Percentiles rank a stretch among this genome's conserved stretches.
These are phyloP conservation scores for Phylloscopus whistleri DNA, from an alignment of 2,113 vertebrate species.

Conservation along the genomic window DNA sequence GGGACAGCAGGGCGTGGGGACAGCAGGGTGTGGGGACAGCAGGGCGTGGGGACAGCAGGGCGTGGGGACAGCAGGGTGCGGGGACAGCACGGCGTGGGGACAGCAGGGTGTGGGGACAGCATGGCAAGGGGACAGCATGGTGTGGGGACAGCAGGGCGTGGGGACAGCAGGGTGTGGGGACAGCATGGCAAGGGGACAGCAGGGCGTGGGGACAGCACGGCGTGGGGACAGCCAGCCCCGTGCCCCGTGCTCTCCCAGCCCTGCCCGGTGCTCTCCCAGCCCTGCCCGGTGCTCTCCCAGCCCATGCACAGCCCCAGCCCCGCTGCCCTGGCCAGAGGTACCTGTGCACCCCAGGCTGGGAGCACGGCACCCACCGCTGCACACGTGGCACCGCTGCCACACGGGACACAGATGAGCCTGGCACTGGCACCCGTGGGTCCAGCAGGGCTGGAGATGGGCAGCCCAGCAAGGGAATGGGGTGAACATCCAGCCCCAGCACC, in stretches of 20 bases:
- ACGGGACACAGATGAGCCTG: accelerated
- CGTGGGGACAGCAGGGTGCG: too few relatives aligned
- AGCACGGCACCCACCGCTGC: accelerated
- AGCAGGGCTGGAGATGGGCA: background rate
- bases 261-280: background rate
- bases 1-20: background rate
- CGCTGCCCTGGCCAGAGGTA: accelerated
- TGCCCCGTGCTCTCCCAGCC: background rate
- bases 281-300: background rate
- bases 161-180: too few relatives aligned
- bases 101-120: too few relatives aligned
- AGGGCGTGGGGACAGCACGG: too few relatives aligned
- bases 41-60: accelerated
- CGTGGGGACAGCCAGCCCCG: background rate
- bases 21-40: too few relatives aligned
- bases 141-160: too few relatives aligned
- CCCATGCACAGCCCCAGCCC: accelerated
- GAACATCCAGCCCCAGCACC: background rate
- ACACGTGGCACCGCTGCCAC: accelerated
- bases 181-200: too few relatives aligned
- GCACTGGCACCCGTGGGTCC: accelerated
- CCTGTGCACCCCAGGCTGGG: accelerated
- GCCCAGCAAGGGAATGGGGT: background rate
- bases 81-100: accelerated
- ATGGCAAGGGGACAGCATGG: accelerated